Evolutionary conservation across 2,888 invertebrate species (phyloP).

Genomic region (Lutraria lutraria): DNA sequence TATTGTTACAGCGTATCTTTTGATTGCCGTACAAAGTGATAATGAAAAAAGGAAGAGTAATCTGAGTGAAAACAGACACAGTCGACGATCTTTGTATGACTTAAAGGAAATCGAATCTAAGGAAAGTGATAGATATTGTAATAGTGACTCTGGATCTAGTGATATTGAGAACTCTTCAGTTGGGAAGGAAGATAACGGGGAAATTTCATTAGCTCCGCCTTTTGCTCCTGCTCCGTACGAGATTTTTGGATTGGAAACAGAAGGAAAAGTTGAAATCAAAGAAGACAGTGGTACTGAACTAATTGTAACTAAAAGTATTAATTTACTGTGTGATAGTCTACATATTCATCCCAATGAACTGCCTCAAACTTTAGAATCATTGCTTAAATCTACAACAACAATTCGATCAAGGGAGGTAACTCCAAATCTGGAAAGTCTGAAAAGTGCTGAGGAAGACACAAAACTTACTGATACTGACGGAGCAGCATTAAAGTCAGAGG

Average conservation of each 20-base stretch:
- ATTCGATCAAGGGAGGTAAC: constrained; percentile 17
- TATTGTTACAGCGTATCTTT: constrained; percentile 46
- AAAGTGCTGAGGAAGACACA: not conserved
- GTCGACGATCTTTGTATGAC: constrained; percentile 22
- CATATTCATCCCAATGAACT: constrained; percentile 62
- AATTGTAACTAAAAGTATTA: constrained; percentile 16
- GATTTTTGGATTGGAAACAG: not conserved
- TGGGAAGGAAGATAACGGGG: constrained; percentile 29
- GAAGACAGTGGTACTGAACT: not conserved
- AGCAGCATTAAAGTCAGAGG: not conserved
- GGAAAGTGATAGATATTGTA: not conserved
- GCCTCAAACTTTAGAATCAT: constrained; percentile 57
- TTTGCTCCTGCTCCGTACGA: constrained; percentile 61
- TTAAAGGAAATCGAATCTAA: constrained; percentile 18
- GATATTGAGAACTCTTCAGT: constrained; percentile 22
- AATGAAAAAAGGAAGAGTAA: constrained; percentile 41
- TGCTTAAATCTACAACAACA: constrained; percentile 40
- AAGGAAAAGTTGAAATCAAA: not conserved
- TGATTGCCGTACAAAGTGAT: constrained; percentile 52
- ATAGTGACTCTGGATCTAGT: not conserved
- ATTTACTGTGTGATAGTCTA: constrained; percentile 63
- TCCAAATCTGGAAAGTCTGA: not conserved
- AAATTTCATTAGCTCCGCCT: constrained; percentile 41
- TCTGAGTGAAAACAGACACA: constrained; percentile 20
- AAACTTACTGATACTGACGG: not conserved